Base-by-base conservation (phyloP, 1,140 invertebrate species). In the Monochamus saltuarius region DNA sequence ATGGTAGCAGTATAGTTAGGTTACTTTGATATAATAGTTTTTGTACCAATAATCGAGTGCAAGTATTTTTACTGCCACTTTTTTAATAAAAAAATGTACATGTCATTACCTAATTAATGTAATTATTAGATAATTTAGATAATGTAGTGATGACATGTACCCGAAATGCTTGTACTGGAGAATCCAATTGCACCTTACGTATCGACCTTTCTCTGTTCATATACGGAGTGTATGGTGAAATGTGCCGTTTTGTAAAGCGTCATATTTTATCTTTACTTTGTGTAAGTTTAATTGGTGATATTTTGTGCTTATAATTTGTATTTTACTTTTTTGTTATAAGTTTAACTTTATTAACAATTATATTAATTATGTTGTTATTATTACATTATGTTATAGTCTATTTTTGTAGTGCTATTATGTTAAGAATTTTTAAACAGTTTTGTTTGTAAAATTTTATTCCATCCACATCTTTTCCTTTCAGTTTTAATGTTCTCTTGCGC, bases 351-450 rank as follows among this genome's bases (percentile, higher is more conserved):
- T 55, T 55, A 55, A 61, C 54, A 55, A 55, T 62, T 50, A 46
- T 61, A 38, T 54, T 51, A 43, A 66, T 58, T 63, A 52, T 56
- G 59, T 68, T 66, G 61, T 68, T 64, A 56, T 61, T 34, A 57
- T 65, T 67, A 62, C 59, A 54, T 68, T 68, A 67, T 65, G 46
- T 67, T 63, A 68, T 68, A 68, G 66, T 68, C 56, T 68, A 68
- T 68, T 66, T 68, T 66, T 64, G 66, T 68, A 68, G 56, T 50
- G 51, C 37, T 62, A 68, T 54, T 47, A 40, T 66, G 54, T 59
- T 60, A 64, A 40, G n/a, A 56, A 36, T 57, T 66, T 65, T 66
- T 57, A 56, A 37, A 60, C 56, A 49, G 66, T 68, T 66, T 66
- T 68, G 58, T 65, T 68, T 68, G 43, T 63, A 35, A 63, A 65